Conservation (phyloP, 2,888 invertebrate genomes). For the Drosophila limbata region DNA sequence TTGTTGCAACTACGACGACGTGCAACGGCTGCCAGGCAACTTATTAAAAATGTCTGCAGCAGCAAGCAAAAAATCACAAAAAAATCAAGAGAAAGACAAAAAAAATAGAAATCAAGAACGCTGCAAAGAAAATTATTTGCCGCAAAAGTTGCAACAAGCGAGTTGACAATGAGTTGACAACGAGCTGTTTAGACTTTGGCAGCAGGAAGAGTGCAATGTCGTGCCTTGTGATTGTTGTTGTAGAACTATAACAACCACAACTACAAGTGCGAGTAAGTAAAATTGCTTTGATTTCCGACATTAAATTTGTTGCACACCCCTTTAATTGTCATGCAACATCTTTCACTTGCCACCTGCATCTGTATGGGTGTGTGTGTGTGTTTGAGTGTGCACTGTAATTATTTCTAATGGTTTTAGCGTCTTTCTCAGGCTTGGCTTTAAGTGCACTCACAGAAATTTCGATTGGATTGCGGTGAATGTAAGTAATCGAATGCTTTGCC, state of each 20-base stretch:
- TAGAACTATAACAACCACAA: constrained; percentile 16
- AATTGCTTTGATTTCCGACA: constrained; percentile 76
- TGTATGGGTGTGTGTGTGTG: background rate
- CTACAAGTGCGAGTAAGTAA: constrained; percentile 26
- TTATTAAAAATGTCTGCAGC: constrained; percentile 80
- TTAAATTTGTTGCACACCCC: constrained; percentile 62
- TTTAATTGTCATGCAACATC: constrained; percentile 62
- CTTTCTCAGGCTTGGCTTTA: constrained; percentile 28
- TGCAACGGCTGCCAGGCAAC: constrained; percentile 81
- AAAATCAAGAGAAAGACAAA: constrained; percentile 3
- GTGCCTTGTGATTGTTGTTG: constrained; percentile 69
- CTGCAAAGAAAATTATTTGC: constrained; percentile 70
- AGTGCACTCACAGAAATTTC: constrained; percentile 43
- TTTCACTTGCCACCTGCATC: constrained; percentile 13
- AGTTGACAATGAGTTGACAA: constrained; percentile 68
- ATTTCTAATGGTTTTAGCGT: constrained; percentile 46
- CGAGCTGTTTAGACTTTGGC: constrained; percentile 61
- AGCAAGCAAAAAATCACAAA: constrained; percentile 34
- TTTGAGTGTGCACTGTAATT: constrained; percentile 40
- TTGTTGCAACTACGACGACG: constrained; percentile 66
- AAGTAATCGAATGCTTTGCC: constrained; percentile 43
- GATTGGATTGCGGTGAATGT: constrained; percentile 1
- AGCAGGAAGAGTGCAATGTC: constrained; percentile 53
- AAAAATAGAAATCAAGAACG: constrained; percentile 31
- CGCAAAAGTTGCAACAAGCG: constrained; percentile 57